Conservation (phyloP, 2,797 vertebrate genomes). For the Premnoplex brunnescens region DNA sequence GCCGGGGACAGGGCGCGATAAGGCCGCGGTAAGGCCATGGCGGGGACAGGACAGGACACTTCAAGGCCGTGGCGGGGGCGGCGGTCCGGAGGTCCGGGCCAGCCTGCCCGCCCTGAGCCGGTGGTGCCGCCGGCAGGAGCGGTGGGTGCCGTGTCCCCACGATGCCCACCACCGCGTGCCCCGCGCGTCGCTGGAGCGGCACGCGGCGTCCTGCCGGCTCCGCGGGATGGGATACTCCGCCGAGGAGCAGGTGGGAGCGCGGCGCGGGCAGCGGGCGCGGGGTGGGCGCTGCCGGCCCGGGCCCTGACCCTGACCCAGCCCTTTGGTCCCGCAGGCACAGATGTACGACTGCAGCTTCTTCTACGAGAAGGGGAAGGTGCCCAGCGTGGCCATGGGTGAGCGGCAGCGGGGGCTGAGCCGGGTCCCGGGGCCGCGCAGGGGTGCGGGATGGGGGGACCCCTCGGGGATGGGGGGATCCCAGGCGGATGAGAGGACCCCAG, state of each 20-base stretch:
- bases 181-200: constrained; percentile 81
- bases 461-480: too few relatives aligned
- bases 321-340: constrained; percentile 74
- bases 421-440: neutral
- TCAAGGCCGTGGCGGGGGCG: too few relatives aligned
- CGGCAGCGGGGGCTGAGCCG: neutral
- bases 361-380: constrained; percentile 82
- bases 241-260: constrained; percentile 84
- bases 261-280: neutral
- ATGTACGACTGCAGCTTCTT: constrained; percentile 84
- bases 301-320: neutral
- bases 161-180: constrained; percentile 87
- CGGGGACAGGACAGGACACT: too few relatives aligned
- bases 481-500: too few relatives aligned
- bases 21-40: too few relatives aligned
- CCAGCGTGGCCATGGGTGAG: constrained; percentile 85
- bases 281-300: too few relatives aligned
- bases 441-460: neutral
- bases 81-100: too few relatives aligned
- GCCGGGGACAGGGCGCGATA: too few relatives aligned
- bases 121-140: constrained; percentile 60
- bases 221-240: constrained; percentile 83
- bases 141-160: constrained; percentile 84
- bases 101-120: too few relatives aligned
- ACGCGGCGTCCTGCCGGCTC: constrained; percentile 82